phyloP scores from a whole-genome alignment of 1,140 invertebrate species.

The Triops longicaudatus region DNA sequence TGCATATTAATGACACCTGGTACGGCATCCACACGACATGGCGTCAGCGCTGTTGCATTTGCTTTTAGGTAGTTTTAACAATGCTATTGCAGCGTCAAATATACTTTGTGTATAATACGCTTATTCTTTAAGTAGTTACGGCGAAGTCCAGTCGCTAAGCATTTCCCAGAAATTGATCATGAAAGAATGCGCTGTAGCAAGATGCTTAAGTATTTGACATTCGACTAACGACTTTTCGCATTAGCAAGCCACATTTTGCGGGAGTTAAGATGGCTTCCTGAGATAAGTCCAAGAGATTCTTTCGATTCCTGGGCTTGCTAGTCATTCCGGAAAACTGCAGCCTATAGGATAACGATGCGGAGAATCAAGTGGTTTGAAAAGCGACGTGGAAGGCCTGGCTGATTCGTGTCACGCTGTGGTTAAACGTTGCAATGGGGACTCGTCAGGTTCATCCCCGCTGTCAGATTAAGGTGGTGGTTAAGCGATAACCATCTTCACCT shows the following conservation, averaged over 20 bases:
- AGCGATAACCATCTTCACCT: conserved; percentile 14
- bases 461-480: conserved; percentile 15
- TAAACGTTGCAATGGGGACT: conserved; percentile 4
- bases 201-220: no score
- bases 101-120: neutral
- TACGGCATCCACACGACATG: neutral
- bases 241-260: no score
- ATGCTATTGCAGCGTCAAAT: neutral
- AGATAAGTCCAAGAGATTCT: neutral
- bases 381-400: neutral
- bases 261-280: no score
- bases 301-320: neutral
- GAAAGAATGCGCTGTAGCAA: no score
- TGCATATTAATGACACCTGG: conserved; percentile 7
- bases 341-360: neutral
- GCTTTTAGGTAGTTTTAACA: no score
- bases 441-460: neutral
- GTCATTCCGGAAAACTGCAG: neutral
- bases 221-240: no score
- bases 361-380: neutral
- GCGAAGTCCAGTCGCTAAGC: no score
- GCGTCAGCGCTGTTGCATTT: neutral
- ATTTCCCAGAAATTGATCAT: no score
- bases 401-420: neutral
- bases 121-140: neutral